Evolutionary conservation across 2,797 vertebrate genomes (phyloP).

Genomic region (Microhierax caerulescens): DNA sequence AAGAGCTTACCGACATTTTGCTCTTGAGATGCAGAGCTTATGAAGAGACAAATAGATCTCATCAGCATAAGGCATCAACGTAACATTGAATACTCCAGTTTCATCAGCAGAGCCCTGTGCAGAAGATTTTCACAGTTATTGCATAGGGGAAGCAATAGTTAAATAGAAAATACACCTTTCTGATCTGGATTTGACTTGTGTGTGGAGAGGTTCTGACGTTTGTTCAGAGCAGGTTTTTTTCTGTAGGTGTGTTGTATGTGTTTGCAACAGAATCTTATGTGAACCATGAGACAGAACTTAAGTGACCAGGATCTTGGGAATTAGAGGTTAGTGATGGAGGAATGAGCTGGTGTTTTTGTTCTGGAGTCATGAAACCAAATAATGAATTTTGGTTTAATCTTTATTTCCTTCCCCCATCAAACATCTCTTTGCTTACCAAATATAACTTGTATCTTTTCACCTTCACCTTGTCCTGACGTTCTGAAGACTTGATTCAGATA

Average conservation of each 20-base stretch:
- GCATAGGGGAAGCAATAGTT: background rate
- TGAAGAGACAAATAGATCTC: background rate
- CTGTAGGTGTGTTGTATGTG: accelerated
- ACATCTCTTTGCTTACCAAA: background rate
- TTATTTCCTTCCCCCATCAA: background rate
- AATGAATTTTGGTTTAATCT: background rate
- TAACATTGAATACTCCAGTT: background rate
- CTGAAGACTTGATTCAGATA: background rate
- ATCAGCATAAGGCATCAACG: background rate
- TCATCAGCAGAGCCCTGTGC: background rate
- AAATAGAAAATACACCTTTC: background rate
- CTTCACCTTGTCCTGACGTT: background rate
- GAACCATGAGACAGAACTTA: background rate
- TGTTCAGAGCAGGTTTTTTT: background rate
- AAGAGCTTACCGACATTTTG: background rate
- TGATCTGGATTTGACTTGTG: background rate
- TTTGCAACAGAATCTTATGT: background rate
- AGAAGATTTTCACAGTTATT: background rate
- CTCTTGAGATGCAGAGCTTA: background rate
- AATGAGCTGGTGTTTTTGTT: background rate
- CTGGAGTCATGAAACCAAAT: background rate
- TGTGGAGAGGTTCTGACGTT: background rate
- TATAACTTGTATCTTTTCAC: background rate
- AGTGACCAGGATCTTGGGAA: background rate
- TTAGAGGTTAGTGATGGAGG: background rate